These are phyloP conservation scores for Polyommatus icarus DNA, from an alignment of 2,888 invertebrate species.

Conservation along the genomic window DNA sequence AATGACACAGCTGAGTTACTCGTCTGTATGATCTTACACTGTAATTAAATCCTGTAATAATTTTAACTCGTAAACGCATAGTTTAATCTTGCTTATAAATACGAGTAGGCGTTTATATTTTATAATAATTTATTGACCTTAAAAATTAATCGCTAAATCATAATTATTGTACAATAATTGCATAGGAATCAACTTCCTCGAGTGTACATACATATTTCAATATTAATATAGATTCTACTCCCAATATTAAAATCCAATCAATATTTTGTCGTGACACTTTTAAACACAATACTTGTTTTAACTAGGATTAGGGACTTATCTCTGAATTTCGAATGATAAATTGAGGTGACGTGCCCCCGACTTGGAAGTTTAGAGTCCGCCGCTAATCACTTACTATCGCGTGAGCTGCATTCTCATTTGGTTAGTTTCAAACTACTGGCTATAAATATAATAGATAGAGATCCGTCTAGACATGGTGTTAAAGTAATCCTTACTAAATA, in stretches of 20 bases:
- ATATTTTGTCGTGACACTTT: neutral
- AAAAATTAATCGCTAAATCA: too few relatives aligned
- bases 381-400: conserved; percentile 15
- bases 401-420: conserved; percentile 28
- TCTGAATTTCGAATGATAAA: conserved; percentile 5
- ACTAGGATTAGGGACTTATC: conserved; percentile 7
- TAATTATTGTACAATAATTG: too few relatives aligned
- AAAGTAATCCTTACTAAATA: neutral
- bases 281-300: neutral
- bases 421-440: neutral
- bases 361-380: neutral
- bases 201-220: too few relatives aligned
- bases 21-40: neutral
- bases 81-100: neutral
- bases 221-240: neutral
- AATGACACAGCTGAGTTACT: neutral
- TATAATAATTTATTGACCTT: neutral
- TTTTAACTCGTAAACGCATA: neutral
- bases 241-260: neutral
- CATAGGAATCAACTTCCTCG: too few relatives aligned
- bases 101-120: neutral
- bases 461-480: neutral
- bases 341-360: conserved; percentile 21
- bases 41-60: neutral
- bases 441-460: neutral